Evolutionary conservation across 2,797 vertebrate genomes (phyloP), one percentile per base, ranked within the genome.

Genomic region (Megalops cyprinoides): DNA sequence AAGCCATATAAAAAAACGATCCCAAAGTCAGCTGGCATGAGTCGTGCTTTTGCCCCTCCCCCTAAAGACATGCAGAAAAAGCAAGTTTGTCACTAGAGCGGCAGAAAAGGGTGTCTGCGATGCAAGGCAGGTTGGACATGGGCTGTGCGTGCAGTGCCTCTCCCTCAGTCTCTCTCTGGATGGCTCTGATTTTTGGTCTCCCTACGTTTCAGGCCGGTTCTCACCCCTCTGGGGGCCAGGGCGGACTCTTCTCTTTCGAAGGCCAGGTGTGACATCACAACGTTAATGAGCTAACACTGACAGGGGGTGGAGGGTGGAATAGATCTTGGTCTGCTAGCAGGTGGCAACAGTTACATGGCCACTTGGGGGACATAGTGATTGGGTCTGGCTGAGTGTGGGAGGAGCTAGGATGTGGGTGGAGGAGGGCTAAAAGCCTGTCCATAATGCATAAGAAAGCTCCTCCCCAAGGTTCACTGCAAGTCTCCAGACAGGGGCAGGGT

Each of bases 121-220:
- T 83, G 83, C 85, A 90, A 93, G 91, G 90, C 89, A 91, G 89
- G 89, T 89, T 83, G 84, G 65, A 65, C 79, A 83, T 90, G 84
- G 79, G 80, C 81, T 44, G 67, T 79, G 83, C 49, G 46, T 49
- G 49, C 1, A 25, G 28, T 10, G 42, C 4, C 42, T 48, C 12
- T 3, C 25, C 23, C 58, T 28, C 23, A 6, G 23, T 2, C 58
- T 5, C 5, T 5, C 5, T 1, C 58, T 49, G 65, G 65, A 46
- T 1, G 28, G n/a, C n/a, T n/a, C n/a, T n/a, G n/a, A 7, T 25
- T n/a, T 28, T 9, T 46, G 44, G 71, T 74, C 71, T 74, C 71
- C 71, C 71, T n/a, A 4, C 8, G 46, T n/a, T 2, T 46, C 23
- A 74, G 20, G 76, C 10, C 48, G 78, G 37, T 49, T 81, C 80